Evolutionary conservation across 2,888 invertebrate species (phyloP).

Genomic region (Busseola fusca): DNA sequence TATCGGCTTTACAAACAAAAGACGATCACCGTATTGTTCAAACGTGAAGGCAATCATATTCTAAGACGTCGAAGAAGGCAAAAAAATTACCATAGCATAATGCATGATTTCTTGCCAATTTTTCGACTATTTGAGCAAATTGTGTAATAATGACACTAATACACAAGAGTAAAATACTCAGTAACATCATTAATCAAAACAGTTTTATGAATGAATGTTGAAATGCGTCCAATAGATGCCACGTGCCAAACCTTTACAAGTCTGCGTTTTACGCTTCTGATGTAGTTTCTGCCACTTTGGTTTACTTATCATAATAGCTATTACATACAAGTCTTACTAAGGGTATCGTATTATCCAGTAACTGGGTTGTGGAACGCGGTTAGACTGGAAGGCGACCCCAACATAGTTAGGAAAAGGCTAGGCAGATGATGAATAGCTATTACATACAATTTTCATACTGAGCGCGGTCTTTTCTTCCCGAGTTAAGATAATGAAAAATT

Average conservation of each 20-base stretch:
- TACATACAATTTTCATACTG: not conserved
- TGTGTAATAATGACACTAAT: slow-evolving; percentile 2
- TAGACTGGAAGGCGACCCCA: too few relatives aligned
- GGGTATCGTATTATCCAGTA: too few relatives aligned
- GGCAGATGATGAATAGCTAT: too few relatives aligned
- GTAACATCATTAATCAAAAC: slow-evolving; percentile 46
- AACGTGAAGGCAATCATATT: not conserved
- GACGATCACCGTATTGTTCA: not conserved
- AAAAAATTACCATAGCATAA: not conserved
- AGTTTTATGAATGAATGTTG: slow-evolving; percentile 43
- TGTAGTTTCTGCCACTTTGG: slow-evolving; percentile 9
- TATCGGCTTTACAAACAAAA: not conserved
- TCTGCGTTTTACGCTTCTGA: slow-evolving; percentile 11
- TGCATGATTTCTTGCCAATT: not conserved
- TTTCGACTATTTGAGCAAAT: slow-evolving; percentile 20
- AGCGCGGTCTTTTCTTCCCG: not conserved
- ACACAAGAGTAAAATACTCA: slow-evolving; percentile 18
- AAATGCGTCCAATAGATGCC: slow-evolving; percentile 44
- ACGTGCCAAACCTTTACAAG: slow-evolving; percentile 35
- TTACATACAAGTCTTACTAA: too few relatives aligned
- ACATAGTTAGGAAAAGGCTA: too few relatives aligned
- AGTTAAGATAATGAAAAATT: not conserved
- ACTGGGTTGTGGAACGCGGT: too few relatives aligned
- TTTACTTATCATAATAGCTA: not conserved
- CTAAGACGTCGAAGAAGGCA: not conserved